Evolutionary conservation across 2,888 invertebrate species (phyloP), one percentile per base, ranked within the genome.

Genomic region (Lamellibrachia satsuma): DNA sequence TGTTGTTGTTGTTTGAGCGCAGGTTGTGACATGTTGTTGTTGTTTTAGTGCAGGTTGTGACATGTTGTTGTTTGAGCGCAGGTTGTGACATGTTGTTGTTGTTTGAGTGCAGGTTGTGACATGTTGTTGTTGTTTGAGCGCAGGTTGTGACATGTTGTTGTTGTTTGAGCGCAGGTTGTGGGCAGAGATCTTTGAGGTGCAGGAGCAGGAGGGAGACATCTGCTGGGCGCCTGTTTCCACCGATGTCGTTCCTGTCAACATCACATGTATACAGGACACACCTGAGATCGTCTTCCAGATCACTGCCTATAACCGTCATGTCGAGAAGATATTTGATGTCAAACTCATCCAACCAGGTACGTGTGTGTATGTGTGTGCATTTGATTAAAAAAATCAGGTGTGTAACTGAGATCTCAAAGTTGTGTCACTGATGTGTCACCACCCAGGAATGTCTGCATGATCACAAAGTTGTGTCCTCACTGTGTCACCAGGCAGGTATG

Each of bases 121-220:
- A 39, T 39, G 39, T 39, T 39, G 39, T 39, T 15, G 2, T 75
- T 75, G 7, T 39, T 39, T 39, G 39, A 39, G 39, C 8, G 57
- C 8, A 57, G 2, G 57, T 57, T 8, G 8, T 57, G 57, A 75
- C 75, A 6, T 75, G 22, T 39, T 15, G 75, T 15, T 15, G 75
- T 3, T 75, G 75, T 75, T 92, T 75, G 15, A n/a, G 52, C 90
- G 15, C 75, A 96, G 99, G 97, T 97, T 99, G 96, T 99, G 99
- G 99, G 99, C 99, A 95, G 99, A 99, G 97, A 99, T 99, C 96
- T 99, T 99, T 97, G 98, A 99, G 97, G 99, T 99, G 96, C 98
- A 98, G 95, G 98, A 98, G 92, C 98, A 99, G 98, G 97, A 95
- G 11, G 96, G 95, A 90, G 96, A 95, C 92, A 95, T 96, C 94